phyloP scores from a whole-genome alignment of 64 coral and sea anemone genomes.

The Acropora yongei region DNA sequence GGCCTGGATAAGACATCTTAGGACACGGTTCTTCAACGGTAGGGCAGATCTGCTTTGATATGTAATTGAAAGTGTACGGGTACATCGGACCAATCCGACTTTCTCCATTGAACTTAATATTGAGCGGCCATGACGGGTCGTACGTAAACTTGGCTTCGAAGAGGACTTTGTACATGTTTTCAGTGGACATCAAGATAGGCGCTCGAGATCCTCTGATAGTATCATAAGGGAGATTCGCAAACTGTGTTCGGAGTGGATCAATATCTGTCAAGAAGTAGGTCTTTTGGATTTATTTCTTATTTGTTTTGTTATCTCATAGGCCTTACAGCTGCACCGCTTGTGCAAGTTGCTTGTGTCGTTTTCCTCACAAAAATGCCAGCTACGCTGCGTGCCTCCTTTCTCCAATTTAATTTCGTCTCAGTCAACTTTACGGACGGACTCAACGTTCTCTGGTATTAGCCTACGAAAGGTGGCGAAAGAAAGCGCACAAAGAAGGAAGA shows the following conservation, averaged over 20 bases:
- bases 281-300: too few species aligned
- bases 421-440: too few species aligned
- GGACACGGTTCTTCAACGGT: slow-evolving; percentile 48
- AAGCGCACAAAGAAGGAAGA: too few species aligned
- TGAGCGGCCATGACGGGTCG: slow-evolving; percentile 79
- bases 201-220: slow-evolving; percentile 70
- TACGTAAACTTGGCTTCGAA: slow-evolving; percentile 69
- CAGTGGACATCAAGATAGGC: slow-evolving; percentile 73
- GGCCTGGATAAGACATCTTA: slow-evolving; percentile 77
- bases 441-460: too few species aligned
- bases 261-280: background rate
- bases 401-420: too few species aligned
- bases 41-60: slow-evolving; percentile 70
- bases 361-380: too few species aligned
- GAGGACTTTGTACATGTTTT: slow-evolving; percentile 71
- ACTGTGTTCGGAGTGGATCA: background rate
- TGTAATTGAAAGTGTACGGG: slow-evolving; percentile 79
- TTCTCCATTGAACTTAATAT: slow-evolving; percentile 34
- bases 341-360: too few species aligned
- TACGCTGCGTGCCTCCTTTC: too few species aligned
- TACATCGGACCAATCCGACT: slow-evolving; percentile 70
- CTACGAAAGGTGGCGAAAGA: too few species aligned
- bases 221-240: slow-evolving; percentile 47
- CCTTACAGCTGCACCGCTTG: too few species aligned
- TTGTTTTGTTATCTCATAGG: too few species aligned